phyloP scores from a whole-genome alignment of 2,888 invertebrate genomes.

The Microchrysa polita region DNA sequence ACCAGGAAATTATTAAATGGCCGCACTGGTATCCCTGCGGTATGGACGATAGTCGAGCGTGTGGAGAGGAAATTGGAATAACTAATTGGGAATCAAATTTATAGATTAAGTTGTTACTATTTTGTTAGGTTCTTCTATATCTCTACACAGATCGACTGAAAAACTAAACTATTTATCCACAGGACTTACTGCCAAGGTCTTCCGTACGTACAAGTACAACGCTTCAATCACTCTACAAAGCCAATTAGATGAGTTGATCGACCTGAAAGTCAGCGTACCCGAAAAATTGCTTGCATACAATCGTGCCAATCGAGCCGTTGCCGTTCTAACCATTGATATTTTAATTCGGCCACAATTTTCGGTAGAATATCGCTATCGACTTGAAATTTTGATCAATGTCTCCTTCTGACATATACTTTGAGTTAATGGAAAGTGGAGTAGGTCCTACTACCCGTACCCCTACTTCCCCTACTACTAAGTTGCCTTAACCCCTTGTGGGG shows the following conservation, averaged over 20 bases:
- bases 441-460: too few species aligned
- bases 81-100: constrained; percentile 55
- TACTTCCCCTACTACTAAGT: too few species aligned
- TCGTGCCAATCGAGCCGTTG: constrained; percentile 97
- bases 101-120: constrained; percentile 3
- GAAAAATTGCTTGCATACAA: constrained; percentile 96
- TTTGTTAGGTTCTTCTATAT: too few species aligned
- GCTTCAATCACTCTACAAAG: constrained; percentile 98
- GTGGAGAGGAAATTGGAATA: constrained; percentile 61
- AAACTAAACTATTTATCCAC: too few species aligned
- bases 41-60: constrained; percentile 55
- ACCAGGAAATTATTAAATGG: constrained; percentile 65
- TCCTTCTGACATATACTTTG: too few species aligned
- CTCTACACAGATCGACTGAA: too few species aligned
- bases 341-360: too few species aligned
- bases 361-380: too few species aligned
- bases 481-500: too few species aligned
- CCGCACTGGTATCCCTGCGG: constrained; percentile 64
- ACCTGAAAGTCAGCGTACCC: constrained; percentile 77
- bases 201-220: constrained; percentile 99
- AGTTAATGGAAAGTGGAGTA: too few species aligned
- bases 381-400: too few species aligned
- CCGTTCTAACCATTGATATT: constrained; percentile 99
- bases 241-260: constrained; percentile 93
- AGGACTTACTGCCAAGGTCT: constrained; percentile 98